Evolutionary conservation across 2,113 vertebrate genomes (phyloP).

Genomic region (Melierax canorus): DNA sequence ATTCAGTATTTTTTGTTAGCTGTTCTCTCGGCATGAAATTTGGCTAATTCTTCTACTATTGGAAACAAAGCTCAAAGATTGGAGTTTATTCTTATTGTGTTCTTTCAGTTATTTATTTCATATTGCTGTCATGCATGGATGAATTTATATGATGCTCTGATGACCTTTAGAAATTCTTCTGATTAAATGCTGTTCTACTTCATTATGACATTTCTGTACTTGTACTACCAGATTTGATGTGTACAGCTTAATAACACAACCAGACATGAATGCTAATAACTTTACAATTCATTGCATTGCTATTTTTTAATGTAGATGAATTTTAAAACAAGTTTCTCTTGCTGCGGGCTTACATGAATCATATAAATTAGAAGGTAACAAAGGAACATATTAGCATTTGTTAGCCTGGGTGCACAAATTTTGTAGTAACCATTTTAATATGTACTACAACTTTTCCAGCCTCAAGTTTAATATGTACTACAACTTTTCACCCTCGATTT

Average conservation of each 20-base stretch:
- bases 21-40: conserved; percentile 19
- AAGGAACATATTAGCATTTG: conserved; percentile 86
- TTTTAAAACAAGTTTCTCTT: conserved; percentile 80
- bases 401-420: conserved; percentile 77
- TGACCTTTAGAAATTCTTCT: conserved; percentile 76
- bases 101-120: conserved; percentile 66
- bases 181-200: conserved; percentile 73
- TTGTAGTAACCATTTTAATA: conserved; percentile 80
- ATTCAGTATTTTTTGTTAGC: not conserved
- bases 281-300: conserved; percentile 75
- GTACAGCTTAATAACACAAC: conserved; percentile 76
- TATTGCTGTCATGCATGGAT: conserved; percentile 49
- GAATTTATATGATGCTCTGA: conserved; percentile 67
- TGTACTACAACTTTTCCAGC: conserved; percentile 74
- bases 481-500: conserved; percentile 76
- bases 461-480: conserved; percentile 78
- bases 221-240: conserved; percentile 74
- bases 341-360: conserved; percentile 80
- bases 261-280: conserved; percentile 80
- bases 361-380: conserved; percentile 82
- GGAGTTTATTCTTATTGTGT: conserved; percentile 41
- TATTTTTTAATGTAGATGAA: conserved; percentile 76
- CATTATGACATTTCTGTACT: conserved; percentile 75
- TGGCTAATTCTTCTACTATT: conserved; percentile 15
- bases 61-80: conserved; percentile 37